Percentiles rank a stretch among this genome's conserved stretches.
phyloP scores from a whole-genome alignment of 2,888 invertebrate species.

The Prosopocoilus inquinatus region DNA sequence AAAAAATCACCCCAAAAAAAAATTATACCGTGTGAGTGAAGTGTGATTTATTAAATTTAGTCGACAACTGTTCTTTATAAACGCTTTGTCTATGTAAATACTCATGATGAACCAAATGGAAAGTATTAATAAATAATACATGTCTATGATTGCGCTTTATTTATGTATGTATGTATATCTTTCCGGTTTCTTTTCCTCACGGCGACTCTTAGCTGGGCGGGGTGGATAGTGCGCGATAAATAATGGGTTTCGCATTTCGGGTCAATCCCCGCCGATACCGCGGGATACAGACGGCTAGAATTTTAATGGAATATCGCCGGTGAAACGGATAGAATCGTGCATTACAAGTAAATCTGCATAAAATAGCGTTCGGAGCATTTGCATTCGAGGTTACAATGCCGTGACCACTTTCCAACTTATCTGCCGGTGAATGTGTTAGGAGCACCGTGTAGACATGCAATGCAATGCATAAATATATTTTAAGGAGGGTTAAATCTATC shows the following conservation, averaged over 20 bases:
- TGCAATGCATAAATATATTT: too few relatives aligned
- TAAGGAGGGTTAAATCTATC: too few relatives aligned
- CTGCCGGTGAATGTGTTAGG: background rate
- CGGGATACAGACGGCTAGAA: conserved; percentile 5
- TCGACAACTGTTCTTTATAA: conserved; percentile 15
- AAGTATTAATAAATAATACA: conserved; percentile 24
- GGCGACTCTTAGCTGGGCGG: too few relatives aligned
- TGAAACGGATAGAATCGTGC: background rate
- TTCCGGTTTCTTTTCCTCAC: background rate
- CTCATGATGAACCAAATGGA: conserved; percentile 30
- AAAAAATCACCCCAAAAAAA: conserved; percentile 3
- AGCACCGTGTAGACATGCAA: too few relatives aligned
- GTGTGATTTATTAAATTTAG: conserved; percentile 8
- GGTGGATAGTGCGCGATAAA: too few relatives aligned
- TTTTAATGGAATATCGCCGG: conserved; percentile 11
- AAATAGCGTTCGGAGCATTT: conserved; percentile 6
- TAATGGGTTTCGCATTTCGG: too few relatives aligned
- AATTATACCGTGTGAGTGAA: conserved; percentile 3
- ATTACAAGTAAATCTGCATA: conserved; percentile 12
- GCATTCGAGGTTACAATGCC: conserved; percentile 4
- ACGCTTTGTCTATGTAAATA: conserved; percentile 33
- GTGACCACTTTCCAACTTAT: background rate
- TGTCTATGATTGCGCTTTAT: conserved; percentile 10
- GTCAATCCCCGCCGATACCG: too few relatives aligned
- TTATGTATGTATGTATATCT: conserved; percentile 2